Evolutionary conservation across 2,888 invertebrate species (phyloP), one percentile per base, ranked within the genome.

Genomic region (Erebia aethiops): DNA sequence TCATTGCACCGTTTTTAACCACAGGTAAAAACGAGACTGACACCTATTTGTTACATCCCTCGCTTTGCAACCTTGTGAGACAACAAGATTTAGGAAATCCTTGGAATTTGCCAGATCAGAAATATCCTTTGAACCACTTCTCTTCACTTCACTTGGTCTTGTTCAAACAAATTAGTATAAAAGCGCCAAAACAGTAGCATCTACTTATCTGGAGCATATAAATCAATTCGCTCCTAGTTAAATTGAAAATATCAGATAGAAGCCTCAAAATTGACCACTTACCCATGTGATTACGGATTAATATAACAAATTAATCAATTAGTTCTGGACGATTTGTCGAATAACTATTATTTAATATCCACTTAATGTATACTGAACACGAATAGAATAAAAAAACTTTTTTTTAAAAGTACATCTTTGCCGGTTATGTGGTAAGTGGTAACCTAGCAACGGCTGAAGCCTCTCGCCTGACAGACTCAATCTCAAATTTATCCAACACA

Each of bases 231-330:
- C 54, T 52, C 16, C 16, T 58, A 58, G 46, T 61, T 18, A 11
- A 61, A 61, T 43, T 61, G 41, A 41, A 35, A 41, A 61, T 46
- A 16, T n/a, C 18, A 35, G 7, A 41, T 35, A 41, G 16, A 16
- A 13, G 35, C 10, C 41, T 4, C 41, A 2, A 54, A 41, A 41
- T 41, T 60, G 41, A n/a, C 41, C 41, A 60, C n/a, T 60, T 41
- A 16, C 35, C 58, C n/a, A 41, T 60, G 35, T 60, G 58, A 60
- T 60, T 60, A 9, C 26, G 5, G 57, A 26, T 57, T 57, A 26
- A 57, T 57, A 26, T 14, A 57, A 56, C 14, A 57, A 58, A 43
- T 61, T 18, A 18, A 18, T 54, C 10, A 61, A 61, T 60, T 61
- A 43, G 18, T 61, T 61, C 11, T 43, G 43, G 43, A 16, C 16